A percentile compares a stretch with the other conserved stretches of the same genome.
phyloP scores from a whole-genome alignment of 1,140 invertebrate genomes.

The Psilanteris sp. region DNA sequence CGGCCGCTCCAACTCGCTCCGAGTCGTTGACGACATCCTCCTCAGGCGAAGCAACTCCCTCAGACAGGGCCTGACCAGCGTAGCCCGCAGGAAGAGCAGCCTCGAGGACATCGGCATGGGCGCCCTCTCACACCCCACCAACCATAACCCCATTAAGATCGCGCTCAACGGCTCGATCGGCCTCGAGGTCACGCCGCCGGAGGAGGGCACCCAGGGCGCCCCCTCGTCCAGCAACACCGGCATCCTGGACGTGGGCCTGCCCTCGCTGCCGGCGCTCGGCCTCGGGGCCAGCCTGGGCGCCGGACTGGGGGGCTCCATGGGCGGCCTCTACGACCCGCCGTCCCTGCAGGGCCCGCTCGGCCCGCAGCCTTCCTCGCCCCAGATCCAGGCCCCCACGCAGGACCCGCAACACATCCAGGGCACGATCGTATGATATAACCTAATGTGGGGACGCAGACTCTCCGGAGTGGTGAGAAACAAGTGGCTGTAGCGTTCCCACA shows the following conservation, averaged over 20 bases:
- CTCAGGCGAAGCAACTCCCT: conserved; percentile 90
- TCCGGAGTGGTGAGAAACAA: conserved; percentile 85
- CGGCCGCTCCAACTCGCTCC: conserved; percentile 90
- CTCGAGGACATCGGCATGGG: conserved; percentile 90
- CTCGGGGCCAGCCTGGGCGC: conserved; percentile 47
- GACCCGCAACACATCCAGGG: conserved; percentile 90
- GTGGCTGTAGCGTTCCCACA: conserved; percentile 83
- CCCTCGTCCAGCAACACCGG: conserved; percentile 80
- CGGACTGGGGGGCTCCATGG: conserved; percentile 78
- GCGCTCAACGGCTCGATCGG: conserved; percentile 92
- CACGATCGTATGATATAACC: conserved; percentile 95
- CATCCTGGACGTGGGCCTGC: conserved; percentile 81
- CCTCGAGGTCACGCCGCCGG: conserved; percentile 90
- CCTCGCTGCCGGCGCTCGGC: conserved; percentile 72
- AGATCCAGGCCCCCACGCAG: conserved; percentile 76
- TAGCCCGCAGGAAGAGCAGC: conserved; percentile 86
- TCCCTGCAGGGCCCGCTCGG: conserved; percentile 64
- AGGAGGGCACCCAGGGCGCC: conserved; percentile 82
- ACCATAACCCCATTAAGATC: conserved; percentile 88
- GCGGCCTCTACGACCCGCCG: conserved; percentile 74
- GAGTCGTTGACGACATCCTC: conserved; percentile 91
- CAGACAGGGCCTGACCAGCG: conserved; percentile 85
- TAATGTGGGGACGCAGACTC: conserved; percentile 91
- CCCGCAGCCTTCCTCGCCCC: conserved; percentile 58
- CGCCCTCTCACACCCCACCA: conserved; percentile 81